Evolutionary conservation across 2,888 invertebrate species (phyloP), one percentile per base, ranked within the genome.

Genomic region (Diplolepis rosae): DNA sequence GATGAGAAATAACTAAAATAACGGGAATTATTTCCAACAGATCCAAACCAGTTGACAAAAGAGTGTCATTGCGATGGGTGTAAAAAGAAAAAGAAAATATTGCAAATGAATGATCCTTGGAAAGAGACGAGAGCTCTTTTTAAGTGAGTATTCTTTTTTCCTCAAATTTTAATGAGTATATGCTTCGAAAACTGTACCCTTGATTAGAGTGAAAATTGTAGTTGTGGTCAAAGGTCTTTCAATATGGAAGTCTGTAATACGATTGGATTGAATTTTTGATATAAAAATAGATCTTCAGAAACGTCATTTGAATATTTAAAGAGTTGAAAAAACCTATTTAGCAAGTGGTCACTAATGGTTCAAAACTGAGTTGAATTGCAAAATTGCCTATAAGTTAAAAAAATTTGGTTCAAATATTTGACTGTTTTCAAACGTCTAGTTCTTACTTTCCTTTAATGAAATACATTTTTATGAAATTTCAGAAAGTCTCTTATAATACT

Each of bases 21-120:
- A n/a, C n/a, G n/a, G n/a, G n/a, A n/a, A n/a, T n/a, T n/a, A n/a
- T n/a, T n/a, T n/a, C n/a, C n/a, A n/a, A n/a, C 87, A 95, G 96
- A 96, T 92, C 94, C 95, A 65, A 92, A 93, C 74, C 94, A 93
- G 89, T 89, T 92, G 80, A 93, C 92, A 82, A 94, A 93, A 88
- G 92, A 94, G 89, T 99, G 99, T 89, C 94, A 95, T 82, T 99
- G 99, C 90, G 93, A 95, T 83, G 94, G 93, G 80, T 99, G 99
- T 90, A 90, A 93, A 81, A 92, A 93, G 84, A 99, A 99, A 90
- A 93, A 94, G 84, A 90, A 93, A 71, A 92, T 95, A 76, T 91
- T 98, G 85, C 94, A 95, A 84, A 92, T 94, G 71, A 94, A 95
- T 79, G 95, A 98, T 89, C 98, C 98, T 18, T 96, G 96, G 93